Base-by-base conservation (phyloP, 2,888 invertebrate genomes). In the Hoplodrina ambigua region DNA sequence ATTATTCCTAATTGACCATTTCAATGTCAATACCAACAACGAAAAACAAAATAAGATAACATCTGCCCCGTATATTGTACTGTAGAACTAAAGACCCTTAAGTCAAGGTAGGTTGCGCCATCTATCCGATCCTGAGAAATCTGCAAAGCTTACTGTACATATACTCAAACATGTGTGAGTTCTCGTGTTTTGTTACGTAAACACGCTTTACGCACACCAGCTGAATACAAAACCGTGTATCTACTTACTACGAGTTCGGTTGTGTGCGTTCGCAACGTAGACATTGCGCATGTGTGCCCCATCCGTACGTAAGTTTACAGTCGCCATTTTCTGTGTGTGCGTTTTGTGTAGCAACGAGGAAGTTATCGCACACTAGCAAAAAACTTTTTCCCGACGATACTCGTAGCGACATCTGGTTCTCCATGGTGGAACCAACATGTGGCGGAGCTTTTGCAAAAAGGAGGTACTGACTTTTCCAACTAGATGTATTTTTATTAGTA, bases 381-480 rank as follows among this genome's bases (percentile, higher is more conserved):
- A 88, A 87, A 85, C 72, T 72, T 91, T 90, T 90, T 87, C 87
- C 86, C 80, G 86, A 90, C 86, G 89, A 53, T 81, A 87, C 91
- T 75, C 37, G 86, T 92, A 92, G 91, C 94, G 95, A 89, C 95
- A 95, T 94, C 95, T 96, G 90, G 90, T 87, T 69, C 17, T 52
- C 62, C 57, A 75, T 52, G 44, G 68, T 56, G 62, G 87, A 93
- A 94, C 88, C 73, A 88, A 78, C 79, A 78, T 60, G 75, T 55
- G 37, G 86, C 88, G 84, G 60, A 69, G 75, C 75, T 86, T 75
- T 72, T 79, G 89, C 80, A 94, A 80, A 94, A 87, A 69, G 89
- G 55, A 66, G 90, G 71, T 90, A 68, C 75, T 87, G 90, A 84
- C 74, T 72, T 82, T 86, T 84, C 81, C 62, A 37, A 82, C 11